These are phyloP conservation scores for Nymphalis c-album DNA, from an alignment of 2,888 invertebrate genomes.

Conservation along the genomic window DNA sequence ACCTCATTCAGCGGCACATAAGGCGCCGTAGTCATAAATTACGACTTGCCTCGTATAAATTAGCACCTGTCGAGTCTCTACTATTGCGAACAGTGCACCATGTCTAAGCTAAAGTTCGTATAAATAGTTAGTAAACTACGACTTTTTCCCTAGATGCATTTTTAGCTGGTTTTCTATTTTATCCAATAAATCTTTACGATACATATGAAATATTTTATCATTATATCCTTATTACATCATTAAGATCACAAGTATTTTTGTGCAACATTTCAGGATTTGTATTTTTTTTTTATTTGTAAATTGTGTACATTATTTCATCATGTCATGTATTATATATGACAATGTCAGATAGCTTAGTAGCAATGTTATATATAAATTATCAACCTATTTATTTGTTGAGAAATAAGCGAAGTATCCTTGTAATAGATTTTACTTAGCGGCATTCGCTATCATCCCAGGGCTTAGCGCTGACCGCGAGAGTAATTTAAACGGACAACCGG, in stretches of 20 bases:
- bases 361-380: not conserved
- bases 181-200: too few relatives aligned
- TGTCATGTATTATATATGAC: too few relatives aligned
- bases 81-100: slow-evolving; percentile 39
- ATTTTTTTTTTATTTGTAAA: too few relatives aligned
- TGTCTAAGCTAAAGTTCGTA: slow-evolving; percentile 29
- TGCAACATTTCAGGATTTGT: too few relatives aligned
- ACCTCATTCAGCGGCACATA: slow-evolving; percentile 41
- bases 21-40: slow-evolving; percentile 51
- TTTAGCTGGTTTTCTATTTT: not conserved
- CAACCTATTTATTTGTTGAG: not conserved
- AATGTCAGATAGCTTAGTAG: too few relatives aligned
- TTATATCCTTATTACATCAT: too few relatives aligned
- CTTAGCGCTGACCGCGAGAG: slow-evolving; percentile 55
- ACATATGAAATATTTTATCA: too few relatives aligned
- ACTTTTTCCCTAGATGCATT: slow-evolving; percentile 1
- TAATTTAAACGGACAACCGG: slow-evolving; percentile 57
- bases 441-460: slow-evolving; percentile 54
- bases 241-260: too few relatives aligned
- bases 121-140: slow-evolving; percentile 8
- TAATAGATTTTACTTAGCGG: slow-evolving; percentile 57
- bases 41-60: slow-evolving; percentile 52
- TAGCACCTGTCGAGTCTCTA: slow-evolving; percentile 53
- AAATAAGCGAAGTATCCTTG: slow-evolving; percentile 17
- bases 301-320: too few relatives aligned